Percentiles rank a stretch among this genome's conserved stretches.
These are phyloP conservation scores for Clarias platycephalus DNA, from an alignment of 2,797 vertebrate genomes.

Conservation along the genomic window DNA sequence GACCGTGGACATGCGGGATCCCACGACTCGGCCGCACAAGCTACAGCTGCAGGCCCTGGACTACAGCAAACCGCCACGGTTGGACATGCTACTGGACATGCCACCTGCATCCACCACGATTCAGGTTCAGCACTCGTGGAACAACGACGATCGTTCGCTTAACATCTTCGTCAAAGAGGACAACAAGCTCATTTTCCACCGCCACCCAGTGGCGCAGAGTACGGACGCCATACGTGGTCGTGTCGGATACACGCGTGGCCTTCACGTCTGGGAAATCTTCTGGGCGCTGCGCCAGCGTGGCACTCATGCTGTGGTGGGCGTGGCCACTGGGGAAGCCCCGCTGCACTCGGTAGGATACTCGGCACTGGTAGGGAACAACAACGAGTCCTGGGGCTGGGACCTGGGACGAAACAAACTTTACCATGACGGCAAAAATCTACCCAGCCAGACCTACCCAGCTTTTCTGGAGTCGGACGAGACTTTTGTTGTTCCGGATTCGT, in stretches of 20 bases:
- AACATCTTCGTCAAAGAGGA: slow-evolving; percentile 98
- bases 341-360: slow-evolving; percentile 96
- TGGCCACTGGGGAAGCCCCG: slow-evolving; percentile 88
- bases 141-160: slow-evolving; percentile 92
- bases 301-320: slow-evolving; percentile 93
- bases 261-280: slow-evolving; percentile 98
- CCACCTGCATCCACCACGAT: slow-evolving; percentile 79
- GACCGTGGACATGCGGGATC: slow-evolving; percentile 97
- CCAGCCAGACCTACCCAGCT: slow-evolving; percentile 90
- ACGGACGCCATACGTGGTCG: slow-evolving; percentile 93
- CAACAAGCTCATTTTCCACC: slow-evolving; percentile 94
- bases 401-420: slow-evolving; percentile 95
- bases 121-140: slow-evolving; percentile 93
- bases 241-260: slow-evolving; percentile 92
- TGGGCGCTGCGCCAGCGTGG: slow-evolving; percentile 97
- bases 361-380: slow-evolving; percentile 90
- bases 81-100: slow-evolving; percentile 96
- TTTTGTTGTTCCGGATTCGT: slow-evolving; percentile 95
- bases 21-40: slow-evolving; percentile 87
- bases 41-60: slow-evolving; percentile 91
- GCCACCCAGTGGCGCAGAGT: slow-evolving; percentile 98
- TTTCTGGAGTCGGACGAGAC: slow-evolving; percentile 93
- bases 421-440: slow-evolving; percentile 94
- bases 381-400: slow-evolving; percentile 98
- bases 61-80: slow-evolving; percentile 89